Percentiles rank a stretch among this genome's conserved stretches.
Conservation (phyloP, 2,113 vertebrate genomes). For the Chlamydotis undulata region DNA sequence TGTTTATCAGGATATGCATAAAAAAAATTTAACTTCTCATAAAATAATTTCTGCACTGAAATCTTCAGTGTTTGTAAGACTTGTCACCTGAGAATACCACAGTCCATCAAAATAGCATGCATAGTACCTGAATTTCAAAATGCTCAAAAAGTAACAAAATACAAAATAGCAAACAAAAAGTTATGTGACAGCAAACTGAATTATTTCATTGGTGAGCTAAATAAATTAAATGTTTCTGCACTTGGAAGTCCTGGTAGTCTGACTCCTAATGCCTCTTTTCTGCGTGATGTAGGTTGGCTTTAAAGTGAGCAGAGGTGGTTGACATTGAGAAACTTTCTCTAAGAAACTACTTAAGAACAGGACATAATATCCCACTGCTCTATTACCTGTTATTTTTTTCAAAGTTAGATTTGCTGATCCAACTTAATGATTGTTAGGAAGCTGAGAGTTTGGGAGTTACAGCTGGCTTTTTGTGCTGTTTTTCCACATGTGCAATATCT, state of each 20-base stretch:
- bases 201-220: background rate
- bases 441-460: background rate
- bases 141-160: background rate
- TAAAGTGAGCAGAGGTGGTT: background rate
- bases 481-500: background rate
- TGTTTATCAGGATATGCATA: background rate
- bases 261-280: background rate
- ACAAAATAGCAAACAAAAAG: background rate
- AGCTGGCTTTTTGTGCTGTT: background rate
- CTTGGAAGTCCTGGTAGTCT: background rate
- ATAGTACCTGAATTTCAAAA: background rate
- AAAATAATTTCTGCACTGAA: background rate
- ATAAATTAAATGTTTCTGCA: background rate
- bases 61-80: background rate
- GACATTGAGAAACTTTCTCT: background rate
- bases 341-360: background rate
- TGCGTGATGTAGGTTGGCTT: background rate
- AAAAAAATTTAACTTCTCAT: background rate
- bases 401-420: background rate
- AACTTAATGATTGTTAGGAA: background rate
- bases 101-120: background rate
- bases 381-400: background rate
- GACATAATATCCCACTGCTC: background rate
- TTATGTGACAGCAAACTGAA: background rate
- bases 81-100: background rate